Evolutionary conservation across 2,113 vertebrate species (phyloP).

Genomic region (Erythrocercus mccallii): DNA sequence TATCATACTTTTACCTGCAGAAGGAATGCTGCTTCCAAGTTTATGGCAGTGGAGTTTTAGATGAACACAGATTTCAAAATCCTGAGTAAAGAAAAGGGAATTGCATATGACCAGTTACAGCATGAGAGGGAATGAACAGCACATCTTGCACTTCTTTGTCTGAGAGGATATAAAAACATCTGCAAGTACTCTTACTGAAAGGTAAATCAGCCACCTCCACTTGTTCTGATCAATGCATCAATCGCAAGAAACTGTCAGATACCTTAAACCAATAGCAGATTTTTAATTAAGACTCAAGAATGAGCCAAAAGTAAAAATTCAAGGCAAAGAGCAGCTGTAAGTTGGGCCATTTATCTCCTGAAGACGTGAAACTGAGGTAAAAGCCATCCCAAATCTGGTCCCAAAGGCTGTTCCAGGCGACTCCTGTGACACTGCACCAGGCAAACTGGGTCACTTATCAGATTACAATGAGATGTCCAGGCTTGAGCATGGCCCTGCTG

Average conservation of each 20-base stretch:
- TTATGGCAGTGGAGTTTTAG: neutral
- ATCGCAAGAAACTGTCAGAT: neutral
- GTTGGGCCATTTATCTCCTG: neutral
- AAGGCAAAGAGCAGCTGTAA: neutral
- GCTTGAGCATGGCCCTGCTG: neutral
- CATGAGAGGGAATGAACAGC: constrained; percentile 1
- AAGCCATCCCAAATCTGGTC: neutral
- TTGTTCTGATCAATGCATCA: neutral
- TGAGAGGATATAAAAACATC: neutral
- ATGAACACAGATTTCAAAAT: neutral
- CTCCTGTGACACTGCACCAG: neutral
- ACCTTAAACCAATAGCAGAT: neutral
- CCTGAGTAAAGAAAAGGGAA: constrained; percentile 7
- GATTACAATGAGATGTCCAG: rapidly evolving
- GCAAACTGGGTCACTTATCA: neutral
- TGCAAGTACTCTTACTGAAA: neutral
- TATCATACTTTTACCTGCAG: neutral
- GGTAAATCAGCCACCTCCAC: neutral
- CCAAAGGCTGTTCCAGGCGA: neutral
- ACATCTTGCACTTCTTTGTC: constrained; percentile 13
- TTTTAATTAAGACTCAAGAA: neutral
- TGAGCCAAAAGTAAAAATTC: neutral
- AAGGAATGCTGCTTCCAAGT: neutral
- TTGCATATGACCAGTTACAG: constrained; percentile 35
- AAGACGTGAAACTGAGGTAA: neutral